Evolutionary conservation across 2,888 invertebrate genomes (phyloP).

Genomic region (Perdita meconis): DNA sequence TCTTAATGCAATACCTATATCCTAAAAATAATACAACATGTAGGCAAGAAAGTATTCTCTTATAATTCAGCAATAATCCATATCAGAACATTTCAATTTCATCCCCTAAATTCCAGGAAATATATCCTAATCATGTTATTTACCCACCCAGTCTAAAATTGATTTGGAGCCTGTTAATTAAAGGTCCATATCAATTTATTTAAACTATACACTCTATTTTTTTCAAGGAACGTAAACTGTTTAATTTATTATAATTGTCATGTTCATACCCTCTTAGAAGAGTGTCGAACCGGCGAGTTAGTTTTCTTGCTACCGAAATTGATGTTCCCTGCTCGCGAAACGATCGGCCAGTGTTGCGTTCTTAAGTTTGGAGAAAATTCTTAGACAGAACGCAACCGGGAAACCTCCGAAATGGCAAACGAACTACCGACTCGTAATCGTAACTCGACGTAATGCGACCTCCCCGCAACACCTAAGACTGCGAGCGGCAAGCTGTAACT

Average conservation of each 20-base stretch:
- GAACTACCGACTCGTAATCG: slow-evolving; percentile 65
- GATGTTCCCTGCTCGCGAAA: neutral
- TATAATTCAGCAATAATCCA: too few relatives aligned
- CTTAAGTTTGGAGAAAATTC: slow-evolving; percentile 23
- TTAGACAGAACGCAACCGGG: slow-evolving; percentile 27
- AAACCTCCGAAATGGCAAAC: slow-evolving; percentile 59
- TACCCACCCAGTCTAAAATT: too few relatives aligned
- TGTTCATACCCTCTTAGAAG: neutral
- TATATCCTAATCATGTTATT: too few relatives aligned
- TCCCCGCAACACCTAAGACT: slow-evolving; percentile 43
- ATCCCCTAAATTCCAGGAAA: too few relatives aligned
- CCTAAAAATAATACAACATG: too few relatives aligned
- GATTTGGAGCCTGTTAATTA: too few relatives aligned
- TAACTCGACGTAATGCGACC: slow-evolving; percentile 64
- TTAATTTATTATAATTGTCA: neutral
- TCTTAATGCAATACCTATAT: too few relatives aligned
- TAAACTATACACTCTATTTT: too few relatives aligned
- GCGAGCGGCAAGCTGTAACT: slow-evolving; percentile 38
- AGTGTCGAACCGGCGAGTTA: neutral
- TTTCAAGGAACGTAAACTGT: too few relatives aligned
- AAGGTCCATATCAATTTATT: too few relatives aligned
- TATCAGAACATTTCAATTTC: too few relatives aligned
- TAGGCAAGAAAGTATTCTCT: too few relatives aligned
- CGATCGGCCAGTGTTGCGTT: slow-evolving; percentile 25
- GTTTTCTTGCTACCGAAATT: neutral